A percentile compares a stretch with the other conserved stretches of the same genome.
Evolutionary conservation across 2,888 invertebrate genomes (phyloP).

Genomic region (Eudemis profundana): DNA sequence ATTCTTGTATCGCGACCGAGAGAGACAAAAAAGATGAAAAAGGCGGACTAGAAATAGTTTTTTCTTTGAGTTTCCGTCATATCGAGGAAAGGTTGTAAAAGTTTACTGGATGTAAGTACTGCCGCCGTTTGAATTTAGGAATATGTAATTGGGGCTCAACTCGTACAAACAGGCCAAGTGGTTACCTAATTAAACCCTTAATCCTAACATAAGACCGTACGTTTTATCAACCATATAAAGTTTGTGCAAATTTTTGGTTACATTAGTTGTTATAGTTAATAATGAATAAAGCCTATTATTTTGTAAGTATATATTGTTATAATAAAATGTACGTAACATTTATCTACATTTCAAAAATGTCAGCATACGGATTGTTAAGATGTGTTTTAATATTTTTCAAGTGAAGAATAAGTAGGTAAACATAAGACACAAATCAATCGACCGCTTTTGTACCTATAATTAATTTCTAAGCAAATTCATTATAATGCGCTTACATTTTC

Average conservation of each 20-base stretch:
- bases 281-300: no score
- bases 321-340: no score
- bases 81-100: conserved; percentile 1
- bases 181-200: conserved; percentile 5
- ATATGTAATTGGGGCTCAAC: neutral
- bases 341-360: no score
- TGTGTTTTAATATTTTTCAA: no score
- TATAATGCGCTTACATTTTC: no score
- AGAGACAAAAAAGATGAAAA: conserved; percentile 6
- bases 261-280: conserved; percentile 1
- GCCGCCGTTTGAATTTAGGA: neutral
- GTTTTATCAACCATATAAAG: neutral
- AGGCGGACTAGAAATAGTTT: conserved; percentile 2
- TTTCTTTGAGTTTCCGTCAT: conserved; percentile 3
- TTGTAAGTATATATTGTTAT: no score
- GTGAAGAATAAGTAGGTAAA: no score
- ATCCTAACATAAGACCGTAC: neutral
- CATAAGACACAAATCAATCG: no score
- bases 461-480: no score
- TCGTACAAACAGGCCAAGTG: conserved; percentile 3
- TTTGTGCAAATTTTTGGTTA: neutral
- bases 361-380: no score
- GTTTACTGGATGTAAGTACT: conserved; percentile 3
- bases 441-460: no score
- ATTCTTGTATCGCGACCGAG: conserved; percentile 12